Evolutionary conservation across 2,113 vertebrate species (phyloP), one percentile per base, ranked within the genome.

Genomic region (Periophthalmus modestus): DNA sequence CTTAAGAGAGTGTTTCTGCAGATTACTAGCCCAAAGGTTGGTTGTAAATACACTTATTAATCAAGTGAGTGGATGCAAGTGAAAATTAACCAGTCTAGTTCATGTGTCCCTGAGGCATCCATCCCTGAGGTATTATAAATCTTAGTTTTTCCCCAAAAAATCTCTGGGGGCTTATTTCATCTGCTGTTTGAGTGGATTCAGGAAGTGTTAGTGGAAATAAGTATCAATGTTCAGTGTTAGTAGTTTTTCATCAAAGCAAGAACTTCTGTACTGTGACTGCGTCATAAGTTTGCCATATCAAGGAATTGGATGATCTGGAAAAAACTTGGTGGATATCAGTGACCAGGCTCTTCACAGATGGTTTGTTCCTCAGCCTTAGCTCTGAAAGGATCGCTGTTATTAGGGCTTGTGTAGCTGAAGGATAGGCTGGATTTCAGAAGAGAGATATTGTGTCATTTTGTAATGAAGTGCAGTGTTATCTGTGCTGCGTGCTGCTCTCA

Each of bases 391-490:
- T 72, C 80, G 73, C 57, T 18, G 72, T 75, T 73, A 72, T 47
- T 54, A 47, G 71, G 73, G 72, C 69, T 65, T 74, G 63, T 46
- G 28, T 36, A 85, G 68, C 71, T 82, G 39, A 4, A 69, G 68
- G 52, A 48, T 19, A n/a, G 58, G 19, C 6, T 57, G 48, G 59
- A 39, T 82, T 88, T 71, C 69, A 71, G 36, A 68, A 13, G 33
- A 79, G 0, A 67, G 61, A 66, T 69, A 81, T 73, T 80, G 57
- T 54, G 75, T 74, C 75, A 77, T 48, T 66, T 67, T 76, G n/a
- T n/a, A 85, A 81, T 82, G 68, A 79, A 69, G 55, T 47, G 46
- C 66, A 63, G 59, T 69, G 68, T 81, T 78, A 76, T 81, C 75
- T 67, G 5, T 36, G 69, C 58, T 39, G 62, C n/a, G n/a, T n/a